Conservation (phyloP, 2,888 invertebrate genomes). For the Auanema sp. region DNA sequence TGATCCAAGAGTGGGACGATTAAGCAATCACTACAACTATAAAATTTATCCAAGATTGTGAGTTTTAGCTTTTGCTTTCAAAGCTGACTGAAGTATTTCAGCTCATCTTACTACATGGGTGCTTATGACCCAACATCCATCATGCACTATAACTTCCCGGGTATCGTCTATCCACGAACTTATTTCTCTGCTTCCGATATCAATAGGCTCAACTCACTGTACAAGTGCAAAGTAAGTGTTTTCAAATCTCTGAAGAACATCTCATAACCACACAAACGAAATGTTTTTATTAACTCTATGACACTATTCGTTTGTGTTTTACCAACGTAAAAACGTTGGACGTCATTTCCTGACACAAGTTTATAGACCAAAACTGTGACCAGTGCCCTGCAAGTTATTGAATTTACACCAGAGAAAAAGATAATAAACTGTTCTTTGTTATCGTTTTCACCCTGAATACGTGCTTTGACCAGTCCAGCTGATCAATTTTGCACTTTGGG, state of each 20-base stretch:
- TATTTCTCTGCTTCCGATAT: constrained; percentile 38
- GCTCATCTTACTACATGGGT: constrained; percentile 39
- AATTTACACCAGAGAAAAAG: too few species aligned
- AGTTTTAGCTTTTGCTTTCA: not conserved
- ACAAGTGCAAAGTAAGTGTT: constrained; percentile 28
- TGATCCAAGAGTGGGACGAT: constrained; percentile 32
- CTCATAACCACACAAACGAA: too few species aligned
- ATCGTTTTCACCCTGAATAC: too few species aligned
- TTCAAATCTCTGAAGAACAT: not conserved
- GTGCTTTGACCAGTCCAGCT: too few species aligned
- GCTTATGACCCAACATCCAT: constrained; percentile 42
- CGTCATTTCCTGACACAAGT: too few species aligned
- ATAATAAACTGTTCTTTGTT: too few species aligned
- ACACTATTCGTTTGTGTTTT: too few species aligned
- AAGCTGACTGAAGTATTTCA: not conserved
- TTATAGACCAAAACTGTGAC: too few species aligned
- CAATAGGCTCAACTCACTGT: constrained; percentile 35
- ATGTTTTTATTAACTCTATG: too few species aligned
- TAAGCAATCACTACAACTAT: constrained; percentile 39
- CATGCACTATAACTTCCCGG: constrained; percentile 46
- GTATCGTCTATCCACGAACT: constrained; percentile 27
- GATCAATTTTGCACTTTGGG: too few species aligned
- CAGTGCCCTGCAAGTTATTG: too few species aligned
- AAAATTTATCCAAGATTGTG: constrained; percentile 34
- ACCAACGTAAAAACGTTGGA: too few species aligned